Evolutionary conservation across 2,888 invertebrate species (phyloP).

Genomic region (Pammene fasciana): DNA sequence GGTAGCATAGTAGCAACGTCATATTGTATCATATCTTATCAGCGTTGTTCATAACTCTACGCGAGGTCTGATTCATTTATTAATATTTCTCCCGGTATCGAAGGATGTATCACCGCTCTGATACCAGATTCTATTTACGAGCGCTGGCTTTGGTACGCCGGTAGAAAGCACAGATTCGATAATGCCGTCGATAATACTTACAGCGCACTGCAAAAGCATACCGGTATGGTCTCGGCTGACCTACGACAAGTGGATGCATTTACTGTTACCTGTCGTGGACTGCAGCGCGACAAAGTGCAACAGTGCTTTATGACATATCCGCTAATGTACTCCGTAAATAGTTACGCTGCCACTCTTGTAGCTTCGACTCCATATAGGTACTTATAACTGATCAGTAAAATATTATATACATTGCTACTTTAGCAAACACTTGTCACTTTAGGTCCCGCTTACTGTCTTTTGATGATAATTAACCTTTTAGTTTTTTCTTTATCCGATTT

Average conservation of each 20-base stretch:
- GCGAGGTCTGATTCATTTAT: slow-evolving; percentile 58
- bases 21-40: slow-evolving; percentile 52
- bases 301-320: slow-evolving; percentile 45
- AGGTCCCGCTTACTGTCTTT: neutral
- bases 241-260: slow-evolving; percentile 51
- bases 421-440: neutral
- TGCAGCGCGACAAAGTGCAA: slow-evolving; percentile 46
- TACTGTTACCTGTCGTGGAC: slow-evolving; percentile 42
- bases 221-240: slow-evolving; percentile 54
- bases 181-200: slow-evolving; percentile 58
- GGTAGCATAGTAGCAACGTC: slow-evolving; percentile 37
- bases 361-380: neutral
- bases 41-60: slow-evolving; percentile 72
- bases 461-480: neutral
- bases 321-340: slow-evolving; percentile 43
- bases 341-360: slow-evolving; percentile 12
- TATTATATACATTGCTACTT: too few relatives aligned
- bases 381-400: neutral
- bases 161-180: slow-evolving; percentile 63
- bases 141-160: slow-evolving; percentile 63
- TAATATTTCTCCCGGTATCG: slow-evolving; percentile 77
- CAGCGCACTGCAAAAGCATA: slow-evolving; percentile 51
- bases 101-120: slow-evolving; percentile 69
- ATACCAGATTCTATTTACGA: slow-evolving; percentile 74
- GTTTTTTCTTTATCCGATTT: too few relatives aligned